Base-by-base conservation (phyloP, 2,888 invertebrate genomes). In the Empis livida region DNA sequence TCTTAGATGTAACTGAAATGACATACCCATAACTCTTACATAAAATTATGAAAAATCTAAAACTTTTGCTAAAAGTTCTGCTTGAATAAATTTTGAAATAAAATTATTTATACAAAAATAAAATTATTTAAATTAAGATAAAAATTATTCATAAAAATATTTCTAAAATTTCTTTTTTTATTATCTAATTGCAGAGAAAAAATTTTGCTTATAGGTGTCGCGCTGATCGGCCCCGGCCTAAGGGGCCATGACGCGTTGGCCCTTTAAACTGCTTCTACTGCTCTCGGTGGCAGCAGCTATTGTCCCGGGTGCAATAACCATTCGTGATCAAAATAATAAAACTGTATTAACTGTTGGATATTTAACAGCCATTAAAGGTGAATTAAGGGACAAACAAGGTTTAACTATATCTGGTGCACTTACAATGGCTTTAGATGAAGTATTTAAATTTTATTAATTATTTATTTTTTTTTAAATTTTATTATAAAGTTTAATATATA, bases 371-470 rank as follows among this genome's bases (percentile, higher is more conserved):
- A 78, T 84, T 63, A 85, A 78, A 67, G 88, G 84, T 58, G 79
- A 77, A 47, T 75, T 81, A 55, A 81, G 80, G 60, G 84, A 84
- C 64, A 77, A 86, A 53, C 87, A 88, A 70, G 93, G 92, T 16
- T 76, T 92, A 59, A 79, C 85, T 54, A 85, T 92, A 60, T 90
- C 91, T 45, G 95, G 95, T 48, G 95, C 94, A 46, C 77, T 95
- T 56, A 79, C 89, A 42, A 81, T 87, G 77, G 94, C 94, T 45
- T 76, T 94, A 48, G 81, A 90, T 57, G 79, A 86, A 76, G 88
- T 92, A 31, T 11, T 43, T 42, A n/a, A 50, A 41, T 42, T 14
- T 45, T 35, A 35, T 15, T 44, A 23, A 40, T 44, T 43, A 20
- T 42, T 20, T 15, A 5, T 13, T 40, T 5, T 31, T 14, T 17